Conservation (phyloP, 2,113 vertebrate genomes). For the Lophochroa leadbeateri region DNA sequence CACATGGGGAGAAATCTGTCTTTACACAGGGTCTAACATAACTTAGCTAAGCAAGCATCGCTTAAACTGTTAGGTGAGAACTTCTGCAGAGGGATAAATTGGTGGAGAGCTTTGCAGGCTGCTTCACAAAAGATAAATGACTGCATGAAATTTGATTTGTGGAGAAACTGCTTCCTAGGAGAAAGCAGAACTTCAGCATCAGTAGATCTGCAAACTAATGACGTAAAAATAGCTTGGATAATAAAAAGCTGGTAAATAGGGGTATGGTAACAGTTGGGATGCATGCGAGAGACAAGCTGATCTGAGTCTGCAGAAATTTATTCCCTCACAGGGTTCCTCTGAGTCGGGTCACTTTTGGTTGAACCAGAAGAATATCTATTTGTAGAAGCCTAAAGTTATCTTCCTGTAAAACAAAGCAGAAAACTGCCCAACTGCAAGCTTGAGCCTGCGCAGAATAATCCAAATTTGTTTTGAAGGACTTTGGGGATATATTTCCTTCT, state of each 20-base stretch:
- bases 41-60: not conserved
- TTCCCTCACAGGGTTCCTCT: not conserved
- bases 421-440: not conserved
- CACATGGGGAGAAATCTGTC: not conserved
- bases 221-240: not conserved
- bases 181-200: not conserved
- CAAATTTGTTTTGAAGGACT: not conserved
- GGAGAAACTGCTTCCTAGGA: not conserved
- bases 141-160: not conserved
- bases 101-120: not conserved
- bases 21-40: not conserved
- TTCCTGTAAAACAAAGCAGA: not conserved
- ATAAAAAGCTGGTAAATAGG: constrained; percentile 20
- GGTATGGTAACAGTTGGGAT: not conserved
- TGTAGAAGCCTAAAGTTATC: not conserved
- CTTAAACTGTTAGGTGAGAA: not conserved
- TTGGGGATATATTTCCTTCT: not conserved
- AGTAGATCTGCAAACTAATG: constrained; percentile 19
- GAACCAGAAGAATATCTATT: not conserved
- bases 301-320: not conserved
- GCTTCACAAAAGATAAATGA: constrained; percentile 6
- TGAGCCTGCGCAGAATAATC: not conserved
- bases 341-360: not conserved
- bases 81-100: not conserved
- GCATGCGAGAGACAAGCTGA: not conserved